Evolutionary conservation across 2,888 invertebrate genomes (phyloP), one percentile per base, ranked within the genome.

Genomic region (Pimpla rufipes): DNA sequence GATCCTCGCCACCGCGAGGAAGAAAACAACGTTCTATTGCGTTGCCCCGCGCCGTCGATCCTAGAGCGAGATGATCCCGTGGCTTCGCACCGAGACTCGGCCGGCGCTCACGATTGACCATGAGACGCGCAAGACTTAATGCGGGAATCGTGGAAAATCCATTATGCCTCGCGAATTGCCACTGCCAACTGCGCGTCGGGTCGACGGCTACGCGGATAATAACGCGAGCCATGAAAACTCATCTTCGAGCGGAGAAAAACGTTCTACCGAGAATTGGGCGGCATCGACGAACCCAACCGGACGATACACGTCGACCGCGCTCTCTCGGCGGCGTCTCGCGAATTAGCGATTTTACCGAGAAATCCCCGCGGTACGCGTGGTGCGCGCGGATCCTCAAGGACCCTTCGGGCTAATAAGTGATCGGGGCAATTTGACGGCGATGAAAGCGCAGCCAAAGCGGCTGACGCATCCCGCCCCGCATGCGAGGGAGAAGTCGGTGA

Each of bases 1-100:
- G 90, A 92, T 92, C 90, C 88, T 89, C 87, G 87, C 29, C 90
- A 90, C 90, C 89, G 90, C 91, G 88, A 29, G 29, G 29, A 91
- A 89, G 84, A 87, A 86, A 85, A 85, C 83, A 73, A 77, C 80
- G 59, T 83, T n/a, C 75, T 73, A 64, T 66, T 47, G 62, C 66
- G 35, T 55, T 50, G 71, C 59, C 66, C 59, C 52, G 23, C 59
- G 45, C n/a, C 21, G 52, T 68, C 13, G 59, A 74, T 62, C 47
- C 62, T 10, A 37, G 42, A 55, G 37, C 18, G 55, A 57, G 42
- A 62, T 78, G 73, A 29, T 78, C n/a, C n/a, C 77, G 10, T 40
- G 64, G 67, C 55, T 74, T 57, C 55, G 52, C 23, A 35, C 68
- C 79, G 55, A 75, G 75, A 70, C 23, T 29, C 29, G 29, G 29